These are phyloP conservation scores for Dasyornis broadbenti DNA, from an alignment of 2,113 vertebrate genomes.

Conservation along the genomic window DNA sequence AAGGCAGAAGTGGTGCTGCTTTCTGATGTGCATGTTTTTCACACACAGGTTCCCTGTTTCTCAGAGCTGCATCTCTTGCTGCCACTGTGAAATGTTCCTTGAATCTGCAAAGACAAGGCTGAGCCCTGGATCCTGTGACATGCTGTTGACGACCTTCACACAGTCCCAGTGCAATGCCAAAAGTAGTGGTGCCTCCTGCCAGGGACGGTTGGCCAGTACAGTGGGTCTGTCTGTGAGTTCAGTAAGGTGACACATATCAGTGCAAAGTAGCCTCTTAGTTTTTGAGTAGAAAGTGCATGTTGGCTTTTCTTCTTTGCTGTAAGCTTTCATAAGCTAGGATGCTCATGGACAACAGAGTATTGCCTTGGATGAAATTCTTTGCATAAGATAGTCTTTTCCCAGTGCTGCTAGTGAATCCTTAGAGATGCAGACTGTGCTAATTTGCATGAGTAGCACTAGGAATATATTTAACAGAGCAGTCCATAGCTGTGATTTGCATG, in stretches of 20 bases:
- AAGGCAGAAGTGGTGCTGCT: background rate
- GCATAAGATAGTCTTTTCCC: background rate
- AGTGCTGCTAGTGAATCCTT: background rate
- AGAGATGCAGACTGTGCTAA: background rate
- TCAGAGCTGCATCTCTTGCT: background rate
- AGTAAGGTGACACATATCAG: background rate
- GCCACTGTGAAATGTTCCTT: background rate
- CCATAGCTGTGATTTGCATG: background rate
- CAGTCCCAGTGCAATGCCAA: background rate
- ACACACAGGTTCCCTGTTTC: background rate
- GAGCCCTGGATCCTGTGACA: background rate
- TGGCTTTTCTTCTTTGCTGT: background rate
- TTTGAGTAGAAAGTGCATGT: background rate
- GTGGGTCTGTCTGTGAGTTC: background rate
- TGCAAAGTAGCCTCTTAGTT: background rate
- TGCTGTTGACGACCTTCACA: rapidly evolving
- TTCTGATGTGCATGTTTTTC: background rate
- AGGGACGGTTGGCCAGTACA: background rate
- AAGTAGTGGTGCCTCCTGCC: background rate
- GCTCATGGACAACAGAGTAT: background rate
- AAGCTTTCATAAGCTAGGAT: background rate
- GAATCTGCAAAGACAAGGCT: background rate
- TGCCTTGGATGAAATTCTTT: background rate
- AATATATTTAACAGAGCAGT: background rate
- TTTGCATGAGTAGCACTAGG: background rate